Evolutionary conservation across 2,888 invertebrate genomes (phyloP).

Genomic region (Megalurothrips usitatus): DNA sequence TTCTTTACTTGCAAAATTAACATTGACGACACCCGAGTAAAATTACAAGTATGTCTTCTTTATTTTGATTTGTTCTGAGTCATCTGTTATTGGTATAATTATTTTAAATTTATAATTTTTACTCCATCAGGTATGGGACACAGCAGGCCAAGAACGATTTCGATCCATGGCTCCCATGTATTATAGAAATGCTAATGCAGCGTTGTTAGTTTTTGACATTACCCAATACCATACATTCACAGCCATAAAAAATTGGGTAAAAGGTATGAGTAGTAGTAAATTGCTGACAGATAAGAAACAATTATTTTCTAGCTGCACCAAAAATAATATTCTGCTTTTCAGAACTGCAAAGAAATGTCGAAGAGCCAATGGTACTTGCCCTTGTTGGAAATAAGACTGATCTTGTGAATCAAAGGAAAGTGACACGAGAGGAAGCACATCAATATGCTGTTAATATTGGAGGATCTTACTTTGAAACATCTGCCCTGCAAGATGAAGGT

Average conservation of each 20-base stretch:
- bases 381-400: conserved; percentile 86
- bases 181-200: conserved; percentile 86
- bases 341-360: conserved; percentile 63
- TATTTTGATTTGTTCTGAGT: not conserved
- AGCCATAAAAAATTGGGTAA: conserved; percentile 81
- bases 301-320: not conserved
- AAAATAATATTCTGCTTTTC: conserved; percentile 38
- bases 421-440: conserved; percentile 61
- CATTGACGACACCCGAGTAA: conserved; percentile 64
- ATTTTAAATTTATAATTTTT: conserved; percentile 32
- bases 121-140: conserved; percentile 74
- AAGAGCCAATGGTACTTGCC: conserved; percentile 71
- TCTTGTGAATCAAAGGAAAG: conserved; percentile 58
- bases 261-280: conserved; percentile 48
- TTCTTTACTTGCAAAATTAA: conserved; percentile 83
- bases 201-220: conserved; percentile 81
- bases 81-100: not conserved
- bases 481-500: conserved; percentile 70
- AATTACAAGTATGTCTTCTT: conserved; percentile 61
- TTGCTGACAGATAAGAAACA: not conserved
- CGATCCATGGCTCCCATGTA: conserved; percentile 93
- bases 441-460: conserved; percentile 75
- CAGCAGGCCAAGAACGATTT: conserved; percentile 83
- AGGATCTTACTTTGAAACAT: conserved; percentile 80
- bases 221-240: conserved; percentile 69